A percentile compares a stretch with the other conserved stretches of the same genome.
Conservation (phyloP, 2,113 vertebrate species). For the Sardina pilchardus region DNA sequence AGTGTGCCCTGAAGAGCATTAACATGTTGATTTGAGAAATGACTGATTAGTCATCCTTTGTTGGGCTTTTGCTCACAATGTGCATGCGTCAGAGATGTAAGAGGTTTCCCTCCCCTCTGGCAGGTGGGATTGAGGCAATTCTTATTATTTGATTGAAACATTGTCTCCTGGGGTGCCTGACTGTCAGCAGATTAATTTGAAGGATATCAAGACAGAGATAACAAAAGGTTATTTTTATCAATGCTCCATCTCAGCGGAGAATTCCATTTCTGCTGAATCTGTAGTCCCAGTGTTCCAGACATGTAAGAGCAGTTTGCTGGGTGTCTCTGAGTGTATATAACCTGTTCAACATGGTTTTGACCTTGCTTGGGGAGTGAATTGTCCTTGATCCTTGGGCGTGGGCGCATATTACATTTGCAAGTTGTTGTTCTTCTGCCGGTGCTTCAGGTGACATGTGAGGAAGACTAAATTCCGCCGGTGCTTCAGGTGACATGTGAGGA, state of each 20-base stretch:
- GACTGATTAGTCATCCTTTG: not conserved
- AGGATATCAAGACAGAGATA: not conserved
- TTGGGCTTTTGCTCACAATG: not conserved
- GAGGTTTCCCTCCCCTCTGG: not conserved
- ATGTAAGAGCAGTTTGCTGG: not conserved
- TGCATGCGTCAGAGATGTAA: not conserved
- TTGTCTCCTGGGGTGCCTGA: not conserved
- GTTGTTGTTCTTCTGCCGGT: not conserved
- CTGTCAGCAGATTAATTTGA: not conserved
- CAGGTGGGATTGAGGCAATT: not conserved
- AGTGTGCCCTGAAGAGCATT: not conserved
- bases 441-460: no score
- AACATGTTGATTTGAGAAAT: not conserved
- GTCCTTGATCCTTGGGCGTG: not conserved
- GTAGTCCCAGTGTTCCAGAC: not conserved
- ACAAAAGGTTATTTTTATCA: not conserved
- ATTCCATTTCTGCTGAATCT: not conserved
- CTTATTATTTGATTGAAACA: not conserved
- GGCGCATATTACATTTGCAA: not conserved
- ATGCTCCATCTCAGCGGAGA: not conserved
- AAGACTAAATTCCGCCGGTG: no score
- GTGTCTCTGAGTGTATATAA: not conserved
- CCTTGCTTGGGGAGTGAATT: not conserved
- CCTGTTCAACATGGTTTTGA: not conserved
- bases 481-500: not conserved